Conservation (phyloP, 2,113 vertebrate species). For the Coturnix japonica region DNA sequence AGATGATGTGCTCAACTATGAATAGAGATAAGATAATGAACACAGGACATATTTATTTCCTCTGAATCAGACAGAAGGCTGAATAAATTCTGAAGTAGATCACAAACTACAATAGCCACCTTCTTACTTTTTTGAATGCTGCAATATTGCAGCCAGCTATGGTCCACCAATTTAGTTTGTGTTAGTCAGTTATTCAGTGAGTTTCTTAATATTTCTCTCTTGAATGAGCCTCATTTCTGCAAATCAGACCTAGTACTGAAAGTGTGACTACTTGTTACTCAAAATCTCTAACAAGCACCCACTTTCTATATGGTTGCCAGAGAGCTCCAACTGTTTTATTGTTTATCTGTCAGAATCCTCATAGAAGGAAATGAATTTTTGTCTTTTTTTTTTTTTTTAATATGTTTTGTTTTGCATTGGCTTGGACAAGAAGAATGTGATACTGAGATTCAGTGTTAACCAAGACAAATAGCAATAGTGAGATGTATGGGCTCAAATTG, state of each 20-base stretch:
- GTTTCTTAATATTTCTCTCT: background rate
- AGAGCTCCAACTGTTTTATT: background rate
- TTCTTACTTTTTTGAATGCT: background rate
- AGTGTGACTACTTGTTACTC: background rate
- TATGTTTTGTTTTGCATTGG: background rate
- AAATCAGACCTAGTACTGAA: background rate
- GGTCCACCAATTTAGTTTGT: background rate
- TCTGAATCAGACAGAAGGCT: background rate
- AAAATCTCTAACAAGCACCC: background rate
- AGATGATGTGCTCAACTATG: constrained; percentile 20
- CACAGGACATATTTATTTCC: background rate
- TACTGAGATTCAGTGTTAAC: background rate
- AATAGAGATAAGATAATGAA: background rate
- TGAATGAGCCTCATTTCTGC: background rate
- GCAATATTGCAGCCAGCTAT: background rate
- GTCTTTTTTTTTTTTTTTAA: background rate
- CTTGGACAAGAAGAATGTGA: background rate
- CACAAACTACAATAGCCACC: background rate
- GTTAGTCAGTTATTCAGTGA: background rate
- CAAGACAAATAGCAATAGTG: background rate
- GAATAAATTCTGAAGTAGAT: background rate
- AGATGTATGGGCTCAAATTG: background rate
- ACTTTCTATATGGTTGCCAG: background rate
- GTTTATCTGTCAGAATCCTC: background rate
- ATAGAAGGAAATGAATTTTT: background rate